Percentiles rank a stretch among this genome's conserved stretches.
Conservation (phyloP, 35 echinoderm and acorn worm species). For the Diadema setosum region DNA sequence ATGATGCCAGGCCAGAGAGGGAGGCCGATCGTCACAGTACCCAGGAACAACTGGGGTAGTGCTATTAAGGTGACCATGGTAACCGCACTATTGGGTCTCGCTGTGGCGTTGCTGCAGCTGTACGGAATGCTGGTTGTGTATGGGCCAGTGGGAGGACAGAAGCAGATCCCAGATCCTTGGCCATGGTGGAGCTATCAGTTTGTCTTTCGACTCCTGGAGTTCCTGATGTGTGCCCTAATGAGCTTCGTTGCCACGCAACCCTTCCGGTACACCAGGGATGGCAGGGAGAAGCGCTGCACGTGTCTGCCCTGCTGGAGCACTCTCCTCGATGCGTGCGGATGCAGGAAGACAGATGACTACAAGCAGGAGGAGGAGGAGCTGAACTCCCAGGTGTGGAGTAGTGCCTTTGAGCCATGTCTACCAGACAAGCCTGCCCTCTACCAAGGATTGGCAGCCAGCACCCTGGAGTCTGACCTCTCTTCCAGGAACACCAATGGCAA, state of each 20-base stretch:
- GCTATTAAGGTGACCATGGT: constrained; percentile 82
- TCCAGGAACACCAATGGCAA: background rate
- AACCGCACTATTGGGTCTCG: constrained; percentile 64
- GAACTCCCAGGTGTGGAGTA: constrained; percentile 1
- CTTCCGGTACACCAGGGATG: constrained; percentile 76
- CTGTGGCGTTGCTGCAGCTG: constrained; percentile 64
- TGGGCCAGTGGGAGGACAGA: constrained; percentile 54
- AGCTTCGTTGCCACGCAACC: constrained; percentile 97
- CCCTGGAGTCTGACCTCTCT: background rate
- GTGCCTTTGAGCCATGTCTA: constrained; percentile 16
- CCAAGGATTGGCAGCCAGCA: background rate
- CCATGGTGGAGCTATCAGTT: constrained; percentile 94
- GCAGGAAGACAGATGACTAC: background rate
- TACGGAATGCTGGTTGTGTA: constrained; percentile 91
- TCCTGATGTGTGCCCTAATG: constrained; percentile 93
- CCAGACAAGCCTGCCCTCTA: background rate
- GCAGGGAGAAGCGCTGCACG: constrained; percentile 43
- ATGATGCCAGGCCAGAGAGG: background rate
- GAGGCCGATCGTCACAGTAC: constrained; percentile 19
- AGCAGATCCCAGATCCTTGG: constrained; percentile 77
- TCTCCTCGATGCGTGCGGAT: background rate
- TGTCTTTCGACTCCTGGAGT: constrained; percentile 68
- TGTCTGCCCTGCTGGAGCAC: background rate
- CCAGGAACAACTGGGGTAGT: constrained; percentile 77
- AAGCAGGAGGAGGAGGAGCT: background rate